These are phyloP conservation scores for Taphrorychus bicolor DNA, from an alignment of 2,888 invertebrate genomes.

Conservation along the genomic window DNA sequence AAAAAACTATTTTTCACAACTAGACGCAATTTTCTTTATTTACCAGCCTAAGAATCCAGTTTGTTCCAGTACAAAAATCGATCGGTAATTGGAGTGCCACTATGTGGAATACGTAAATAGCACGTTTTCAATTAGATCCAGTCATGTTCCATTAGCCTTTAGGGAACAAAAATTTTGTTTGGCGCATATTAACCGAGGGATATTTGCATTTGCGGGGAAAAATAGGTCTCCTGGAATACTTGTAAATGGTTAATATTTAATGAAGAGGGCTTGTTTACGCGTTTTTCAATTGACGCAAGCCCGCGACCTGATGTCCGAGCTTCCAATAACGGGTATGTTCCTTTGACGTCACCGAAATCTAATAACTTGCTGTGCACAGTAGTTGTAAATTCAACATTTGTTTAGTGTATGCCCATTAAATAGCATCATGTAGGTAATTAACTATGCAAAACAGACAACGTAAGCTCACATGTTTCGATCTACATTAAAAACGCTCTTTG, in stretches of 20 bases:
- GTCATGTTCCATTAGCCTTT: not conserved
- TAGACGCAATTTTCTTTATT: too few species aligned
- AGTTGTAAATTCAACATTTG: not conserved
- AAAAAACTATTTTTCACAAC: too few species aligned
- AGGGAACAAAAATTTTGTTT: not conserved
- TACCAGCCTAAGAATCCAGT: not conserved
- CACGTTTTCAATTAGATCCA: not conserved
- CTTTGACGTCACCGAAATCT: conserved; percentile 3
- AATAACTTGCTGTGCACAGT: not conserved
- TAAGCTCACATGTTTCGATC: not conserved
- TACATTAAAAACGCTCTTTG: not conserved
- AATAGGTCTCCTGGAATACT: not conserved
- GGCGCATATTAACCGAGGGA: not conserved
- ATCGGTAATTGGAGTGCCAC: not conserved
- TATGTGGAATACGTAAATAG: not conserved
- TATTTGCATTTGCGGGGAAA: not conserved
- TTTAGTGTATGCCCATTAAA: not conserved
- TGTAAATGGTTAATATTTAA: too few species aligned
- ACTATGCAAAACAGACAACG: not conserved
- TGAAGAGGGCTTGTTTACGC: not conserved
- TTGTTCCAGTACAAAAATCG: not conserved
- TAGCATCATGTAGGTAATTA: not conserved
- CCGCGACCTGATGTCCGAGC: not conserved
- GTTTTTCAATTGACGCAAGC: not conserved
- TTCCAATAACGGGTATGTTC: not conserved